A percentile compares a stretch with the other conserved stretches of the same genome.
These are phyloP conservation scores for Morphnarchus princeps DNA, from an alignment of 2,113 vertebrate species.

Conservation along the genomic window DNA sequence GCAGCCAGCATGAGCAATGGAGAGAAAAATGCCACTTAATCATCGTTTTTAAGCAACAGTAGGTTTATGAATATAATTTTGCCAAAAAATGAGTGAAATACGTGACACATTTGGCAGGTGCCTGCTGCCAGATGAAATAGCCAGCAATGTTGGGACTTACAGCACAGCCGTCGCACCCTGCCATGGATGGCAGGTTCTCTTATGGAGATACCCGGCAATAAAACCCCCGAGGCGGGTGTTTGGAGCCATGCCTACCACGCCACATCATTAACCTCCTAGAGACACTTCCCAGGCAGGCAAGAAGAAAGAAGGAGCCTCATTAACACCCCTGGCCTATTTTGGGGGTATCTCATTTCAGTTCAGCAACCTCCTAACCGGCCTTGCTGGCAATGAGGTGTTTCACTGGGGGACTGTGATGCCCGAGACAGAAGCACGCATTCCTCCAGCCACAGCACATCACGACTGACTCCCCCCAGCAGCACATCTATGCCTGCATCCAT, in stretches of 20 bases:
- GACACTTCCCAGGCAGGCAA: background rate
- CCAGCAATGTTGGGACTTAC: background rate
- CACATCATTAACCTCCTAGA: background rate
- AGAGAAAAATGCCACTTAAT: background rate
- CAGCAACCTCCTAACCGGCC: background rate
- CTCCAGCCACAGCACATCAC: background rate
- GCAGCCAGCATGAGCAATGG: background rate
- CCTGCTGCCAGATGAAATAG: background rate
- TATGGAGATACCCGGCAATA: background rate
- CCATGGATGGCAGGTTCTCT: background rate
- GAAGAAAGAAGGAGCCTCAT: background rate
- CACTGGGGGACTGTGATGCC: background rate
- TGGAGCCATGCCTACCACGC: background rate
- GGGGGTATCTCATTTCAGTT: background rate
- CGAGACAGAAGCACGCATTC: background rate
- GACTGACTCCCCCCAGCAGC: background rate
- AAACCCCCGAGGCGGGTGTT: background rate
- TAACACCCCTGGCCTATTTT: background rate
- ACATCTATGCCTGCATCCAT: background rate
- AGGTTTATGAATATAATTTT: background rate
- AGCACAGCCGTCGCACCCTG: background rate
- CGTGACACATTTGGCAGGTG: accelerated
- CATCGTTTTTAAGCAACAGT: background rate
- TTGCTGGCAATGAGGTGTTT: background rate
- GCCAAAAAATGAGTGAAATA: background rate